Conservation (phyloP, 1,140 invertebrate genomes). For the Drosophila nebulosa region DNA sequence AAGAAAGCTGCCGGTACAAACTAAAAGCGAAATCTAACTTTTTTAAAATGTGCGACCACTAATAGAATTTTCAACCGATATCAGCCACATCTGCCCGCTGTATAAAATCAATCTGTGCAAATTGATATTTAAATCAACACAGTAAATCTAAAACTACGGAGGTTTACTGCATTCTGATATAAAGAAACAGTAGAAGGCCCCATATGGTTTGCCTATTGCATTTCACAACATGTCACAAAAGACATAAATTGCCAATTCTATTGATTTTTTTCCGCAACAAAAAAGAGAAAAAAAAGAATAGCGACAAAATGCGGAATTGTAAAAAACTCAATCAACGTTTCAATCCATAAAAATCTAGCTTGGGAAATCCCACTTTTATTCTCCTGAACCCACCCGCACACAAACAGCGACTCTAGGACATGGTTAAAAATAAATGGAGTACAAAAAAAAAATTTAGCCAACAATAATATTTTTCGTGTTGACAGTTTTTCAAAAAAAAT, state of each 20-base stretch:
- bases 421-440: neutral
- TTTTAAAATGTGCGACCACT: too few species aligned
- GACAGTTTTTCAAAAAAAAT: neutral
- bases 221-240: neutral
- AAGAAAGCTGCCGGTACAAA: too few species aligned
- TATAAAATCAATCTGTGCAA: too few species aligned
- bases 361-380: neutral
- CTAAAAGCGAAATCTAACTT: too few species aligned
- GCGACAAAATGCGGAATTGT: neutral
- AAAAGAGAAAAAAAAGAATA: neutral
- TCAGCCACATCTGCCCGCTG: too few species aligned
- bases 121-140: too few species aligned
- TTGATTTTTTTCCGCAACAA: neutral
- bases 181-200: neutral
- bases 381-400: neutral
- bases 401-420: neutral
- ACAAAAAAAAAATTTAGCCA: neutral
- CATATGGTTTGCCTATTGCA: neutral
- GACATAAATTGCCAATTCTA: neutral
- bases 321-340: constrained; percentile 2
- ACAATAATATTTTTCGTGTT: neutral
- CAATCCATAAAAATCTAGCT: constrained; percentile 1
- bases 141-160: too few species aligned
- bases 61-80: too few species aligned
- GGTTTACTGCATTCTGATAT: neutral